Evolutionary conservation across 2,888 invertebrate genomes (phyloP).

Genomic region (Tiliacea citrago): DNA sequence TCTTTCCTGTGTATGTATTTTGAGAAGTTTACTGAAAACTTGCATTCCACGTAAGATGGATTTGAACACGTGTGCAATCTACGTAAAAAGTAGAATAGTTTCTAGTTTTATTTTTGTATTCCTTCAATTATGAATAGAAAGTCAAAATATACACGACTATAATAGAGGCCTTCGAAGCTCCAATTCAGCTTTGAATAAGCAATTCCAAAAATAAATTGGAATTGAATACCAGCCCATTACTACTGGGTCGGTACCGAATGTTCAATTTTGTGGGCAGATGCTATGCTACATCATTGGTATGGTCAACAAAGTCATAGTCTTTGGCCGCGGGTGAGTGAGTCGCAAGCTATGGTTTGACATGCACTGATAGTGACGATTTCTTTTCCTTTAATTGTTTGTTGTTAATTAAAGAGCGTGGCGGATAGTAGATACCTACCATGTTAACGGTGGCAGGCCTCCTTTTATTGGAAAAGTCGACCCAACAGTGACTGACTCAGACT

Average conservation of each 20-base stretch:
- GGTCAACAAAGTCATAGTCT: slow-evolving; percentile 32
- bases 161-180: background rate
- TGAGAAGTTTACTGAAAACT: background rate
- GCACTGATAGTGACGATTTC: slow-evolving; percentile 58
- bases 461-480: background rate
- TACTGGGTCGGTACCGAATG: slow-evolving; percentile 37
- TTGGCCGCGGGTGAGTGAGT: slow-evolving; percentile 43
- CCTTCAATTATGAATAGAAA: slow-evolving; percentile 27
- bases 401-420: slow-evolving; percentile 59
- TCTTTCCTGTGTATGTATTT: slow-evolving; percentile 2
- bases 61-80: background rate
- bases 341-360: slow-evolving; percentile 60
- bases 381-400: slow-evolving; percentile 65
- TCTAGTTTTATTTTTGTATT: background rate
- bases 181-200: slow-evolving; percentile 43
- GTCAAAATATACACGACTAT: slow-evolving; percentile 15
- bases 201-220: slow-evolving; percentile 63
- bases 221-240: slow-evolving; percentile 37
- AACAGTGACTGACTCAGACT: background rate
- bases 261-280: slow-evolving; percentile 60
- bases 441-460: background rate
- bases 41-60: background rate
- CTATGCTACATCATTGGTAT: slow-evolving; percentile 37
- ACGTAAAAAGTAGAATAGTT: background rate
- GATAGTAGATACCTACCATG: background rate